Percentiles rank a stretch among this genome's conserved stretches.
phyloP scores from a whole-genome alignment of 2,888 invertebrate species.

The Siphonodentalium dalli region DNA sequence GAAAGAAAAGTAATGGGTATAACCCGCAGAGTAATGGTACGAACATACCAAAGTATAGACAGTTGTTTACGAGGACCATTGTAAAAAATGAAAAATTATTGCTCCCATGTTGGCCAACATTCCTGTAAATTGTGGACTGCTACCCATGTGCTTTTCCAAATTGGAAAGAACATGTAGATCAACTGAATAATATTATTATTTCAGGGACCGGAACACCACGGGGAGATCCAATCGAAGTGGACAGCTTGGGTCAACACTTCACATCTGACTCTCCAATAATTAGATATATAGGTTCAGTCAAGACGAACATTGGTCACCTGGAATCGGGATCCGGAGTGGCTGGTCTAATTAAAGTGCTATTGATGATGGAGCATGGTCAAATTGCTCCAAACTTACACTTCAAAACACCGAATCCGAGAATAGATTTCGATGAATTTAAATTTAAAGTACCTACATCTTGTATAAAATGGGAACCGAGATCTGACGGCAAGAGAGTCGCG shows the following conservation, averaged over 20 bases:
- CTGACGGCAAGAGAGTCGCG: slow-evolving; percentile 14
- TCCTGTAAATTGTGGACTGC: too few relatives aligned
- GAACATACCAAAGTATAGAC: too few relatives aligned
- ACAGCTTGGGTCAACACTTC: slow-evolving; percentile 34
- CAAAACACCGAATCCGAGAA: slow-evolving; percentile 27
- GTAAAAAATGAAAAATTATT: too few relatives aligned
- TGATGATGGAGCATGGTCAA: slow-evolving; percentile 38
- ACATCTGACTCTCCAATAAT: neutral
- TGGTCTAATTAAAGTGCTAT: slow-evolving; percentile 39
- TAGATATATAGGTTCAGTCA: slow-evolving; percentile 36
- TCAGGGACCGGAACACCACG: slow-evolving; percentile 44
- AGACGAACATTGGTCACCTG: slow-evolving; percentile 40
- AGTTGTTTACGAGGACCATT: too few relatives aligned
- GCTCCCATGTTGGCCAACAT: too few relatives aligned
- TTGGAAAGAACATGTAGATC: too few relatives aligned
- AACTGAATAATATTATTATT: slow-evolving; percentile 1
- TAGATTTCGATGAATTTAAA: slow-evolving; percentile 23
- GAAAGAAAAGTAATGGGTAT: too few relatives aligned
- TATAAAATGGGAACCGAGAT: slow-evolving; percentile 17
- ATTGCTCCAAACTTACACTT: slow-evolving; percentile 39
- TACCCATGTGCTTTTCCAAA: too few relatives aligned
- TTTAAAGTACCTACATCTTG: slow-evolving; percentile 20
- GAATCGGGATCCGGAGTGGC: slow-evolving; percentile 39
- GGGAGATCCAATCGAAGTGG: slow-evolving; percentile 44
- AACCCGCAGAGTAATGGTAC: too few relatives aligned